Base-by-base conservation (phyloP, 2,888 invertebrate genomes). In the Pyralis farinalis region DNA sequence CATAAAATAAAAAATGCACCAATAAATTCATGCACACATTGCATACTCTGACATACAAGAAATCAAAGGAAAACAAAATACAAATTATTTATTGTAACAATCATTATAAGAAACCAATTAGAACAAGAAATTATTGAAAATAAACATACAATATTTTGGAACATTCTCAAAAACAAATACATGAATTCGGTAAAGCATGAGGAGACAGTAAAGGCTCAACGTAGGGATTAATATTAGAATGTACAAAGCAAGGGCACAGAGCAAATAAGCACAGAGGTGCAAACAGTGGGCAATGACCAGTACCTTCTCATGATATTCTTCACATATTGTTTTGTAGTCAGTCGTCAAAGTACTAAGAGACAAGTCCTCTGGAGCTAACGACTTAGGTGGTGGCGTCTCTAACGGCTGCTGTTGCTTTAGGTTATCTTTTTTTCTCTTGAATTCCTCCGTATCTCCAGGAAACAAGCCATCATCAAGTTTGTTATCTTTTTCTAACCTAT, bases 291-390 rank as follows among this genome's bases (percentile, higher is more conserved):
- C 37, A 33, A 59, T 22, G 42, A 53, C 39, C 52, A 80, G 65
- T 85, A 95, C 95, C 90, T 93, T 94, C 40, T 76, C 90, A 36
- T 92, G 91, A 69, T 92, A 93, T 46, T 94, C 93, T 54, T 94
- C 93, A 62, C 94, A 91, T 40, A 94, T 88, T 10, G 94, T 93
- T 64, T 93, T 93, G 68, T 94, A 94, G 51, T 94, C 94, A 16
- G 94, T 93, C 7, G 93, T 91, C 54, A 92, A 83, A 4, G 91
- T 91, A 55, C 90, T 91, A 42, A 92, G 89, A 46, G 89, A 86
- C 47, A 72, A 65, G 7, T 88, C 87, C 16, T 83, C 83, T 0
- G 64, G 69, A 8, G 71, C 68, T 41, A 82, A 67, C 1, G 85
- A 86, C 46, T 84, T 87, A 34, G 77, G 78, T 7, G 49, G 55